Conservation (phyloP, 2,113 vertebrate species). For the Siniperca knerii region DNA sequence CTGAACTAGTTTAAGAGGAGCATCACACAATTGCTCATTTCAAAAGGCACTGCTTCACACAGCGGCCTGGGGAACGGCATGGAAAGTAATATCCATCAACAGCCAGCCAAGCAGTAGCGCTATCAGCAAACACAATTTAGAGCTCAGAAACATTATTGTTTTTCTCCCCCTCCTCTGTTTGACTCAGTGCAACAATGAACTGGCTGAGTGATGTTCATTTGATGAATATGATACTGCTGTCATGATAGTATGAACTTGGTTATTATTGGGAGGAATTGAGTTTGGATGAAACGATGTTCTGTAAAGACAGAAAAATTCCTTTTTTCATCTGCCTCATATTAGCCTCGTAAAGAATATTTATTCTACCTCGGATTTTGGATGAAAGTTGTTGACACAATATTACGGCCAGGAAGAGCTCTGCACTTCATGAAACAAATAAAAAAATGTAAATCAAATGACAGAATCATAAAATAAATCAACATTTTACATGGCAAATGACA, state of each 20-base stretch:
- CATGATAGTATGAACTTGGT: slow-evolving; percentile 69
- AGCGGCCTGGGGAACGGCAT: slow-evolving; percentile 71
- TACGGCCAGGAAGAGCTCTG: neutral
- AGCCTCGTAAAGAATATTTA: slow-evolving; percentile 6
- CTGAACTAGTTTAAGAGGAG: slow-evolving; percentile 83
- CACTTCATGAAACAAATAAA: neutral
- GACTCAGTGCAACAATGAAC: slow-evolving; percentile 62
- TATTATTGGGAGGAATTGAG: slow-evolving; percentile 67
- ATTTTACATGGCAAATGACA: neutral
- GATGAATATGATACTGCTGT: slow-evolving; percentile 76
- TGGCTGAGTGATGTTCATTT: slow-evolving; percentile 72
- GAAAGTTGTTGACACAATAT: slow-evolving; percentile 36
- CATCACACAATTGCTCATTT: slow-evolving; percentile 80
- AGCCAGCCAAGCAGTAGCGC: slow-evolving; percentile 78
- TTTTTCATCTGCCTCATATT: slow-evolving; percentile 23
- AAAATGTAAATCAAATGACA: neutral
- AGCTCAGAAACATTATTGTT: slow-evolving; percentile 80
- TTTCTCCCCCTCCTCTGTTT: slow-evolving; percentile 59
- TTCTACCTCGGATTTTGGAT: slow-evolving; percentile 13
- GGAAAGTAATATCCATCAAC: slow-evolving; percentile 84
- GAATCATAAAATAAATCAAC: neutral
- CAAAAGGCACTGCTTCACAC: slow-evolving; percentile 75
- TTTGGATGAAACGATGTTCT: slow-evolving; percentile 64
- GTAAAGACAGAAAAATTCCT: slow-evolving; percentile 50
- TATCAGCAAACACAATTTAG: slow-evolving; percentile 84